Conservation (phyloP, 2,797 vertebrate species). For the Rhynchonycteris naso region DNA sequence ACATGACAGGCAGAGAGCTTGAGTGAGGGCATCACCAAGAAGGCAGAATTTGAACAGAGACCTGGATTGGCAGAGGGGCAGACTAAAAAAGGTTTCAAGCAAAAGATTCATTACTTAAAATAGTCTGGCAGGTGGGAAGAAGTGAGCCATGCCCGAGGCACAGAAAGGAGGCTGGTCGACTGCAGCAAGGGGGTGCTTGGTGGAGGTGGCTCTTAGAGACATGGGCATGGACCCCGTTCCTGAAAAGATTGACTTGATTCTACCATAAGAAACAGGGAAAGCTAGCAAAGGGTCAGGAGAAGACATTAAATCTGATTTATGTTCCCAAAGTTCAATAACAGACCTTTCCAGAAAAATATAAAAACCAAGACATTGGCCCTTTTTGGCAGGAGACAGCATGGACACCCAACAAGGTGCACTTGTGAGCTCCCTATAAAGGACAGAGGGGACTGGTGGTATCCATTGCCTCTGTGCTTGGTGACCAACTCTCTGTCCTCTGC, state of each 20-base stretch:
- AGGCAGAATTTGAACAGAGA: not conserved
- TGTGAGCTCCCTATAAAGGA: not conserved
- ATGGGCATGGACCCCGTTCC: not conserved
- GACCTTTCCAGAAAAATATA: not conserved
- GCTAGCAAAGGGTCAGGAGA: not conserved
- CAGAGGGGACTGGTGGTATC: rapidly evolving
- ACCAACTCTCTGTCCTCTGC: not conserved
- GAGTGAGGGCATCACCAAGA: not conserved
- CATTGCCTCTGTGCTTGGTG: not conserved
- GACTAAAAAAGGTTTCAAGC: not conserved
- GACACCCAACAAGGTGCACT: no score
- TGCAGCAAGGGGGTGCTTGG: no score
- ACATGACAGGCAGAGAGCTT: not conserved
- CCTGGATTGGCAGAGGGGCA: not conserved
- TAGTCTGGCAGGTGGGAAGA: not conserved
- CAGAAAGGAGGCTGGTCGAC: not conserved
- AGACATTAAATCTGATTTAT: not conserved
- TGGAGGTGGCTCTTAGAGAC: not conserved
- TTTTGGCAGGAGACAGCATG: not conserved
- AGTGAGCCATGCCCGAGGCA: not conserved
- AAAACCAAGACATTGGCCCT: not conserved
- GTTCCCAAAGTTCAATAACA: not conserved
- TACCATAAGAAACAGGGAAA: not conserved
- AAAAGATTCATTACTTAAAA: not conserved
- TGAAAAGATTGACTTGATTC: not conserved